Percentiles rank a stretch among this genome's conserved stretches.
These are phyloP conservation scores for Eristalis intricaria DNA, from an alignment of 2,888 invertebrate genomes.

Conservation along the genomic window DNA sequence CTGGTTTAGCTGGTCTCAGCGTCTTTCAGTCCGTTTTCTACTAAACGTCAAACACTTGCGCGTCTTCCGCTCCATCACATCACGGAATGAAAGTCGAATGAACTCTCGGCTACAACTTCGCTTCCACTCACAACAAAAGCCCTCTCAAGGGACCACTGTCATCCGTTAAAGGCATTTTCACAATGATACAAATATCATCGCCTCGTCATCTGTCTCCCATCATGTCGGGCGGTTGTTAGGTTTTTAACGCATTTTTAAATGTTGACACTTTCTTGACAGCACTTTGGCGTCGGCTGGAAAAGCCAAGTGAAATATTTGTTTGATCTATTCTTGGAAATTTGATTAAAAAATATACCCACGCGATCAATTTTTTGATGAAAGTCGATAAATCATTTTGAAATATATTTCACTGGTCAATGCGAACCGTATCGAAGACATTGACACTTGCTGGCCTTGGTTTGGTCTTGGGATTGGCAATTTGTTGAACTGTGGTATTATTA, in stretches of 20 bases:
- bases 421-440: neutral
- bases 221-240: neutral
- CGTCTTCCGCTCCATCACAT: too few species aligned
- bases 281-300: neutral
- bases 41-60: too few species aligned
- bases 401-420: neutral
- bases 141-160: too few species aligned
- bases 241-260: neutral
- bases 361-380: neutral
- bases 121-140: too few species aligned
- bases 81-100: too few species aligned
- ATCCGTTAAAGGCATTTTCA: too few species aligned
- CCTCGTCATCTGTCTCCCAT: neutral
- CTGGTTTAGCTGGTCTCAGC: too few species aligned
- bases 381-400: neutral
- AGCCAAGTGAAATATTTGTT: neutral
- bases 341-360: neutral
- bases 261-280: neutral
- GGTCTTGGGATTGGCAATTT: neutral
- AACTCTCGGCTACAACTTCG: too few species aligned
- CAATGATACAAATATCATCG: too few species aligned
- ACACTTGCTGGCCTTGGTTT: neutral
- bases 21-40: too few species aligned
- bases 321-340: neutral
- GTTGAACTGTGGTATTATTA: neutral